These are phyloP conservation scores for Heliopora coerulea DNA, from an alignment of 92 coral and sea anemone genomes.

Conservation along the genomic window DNA sequence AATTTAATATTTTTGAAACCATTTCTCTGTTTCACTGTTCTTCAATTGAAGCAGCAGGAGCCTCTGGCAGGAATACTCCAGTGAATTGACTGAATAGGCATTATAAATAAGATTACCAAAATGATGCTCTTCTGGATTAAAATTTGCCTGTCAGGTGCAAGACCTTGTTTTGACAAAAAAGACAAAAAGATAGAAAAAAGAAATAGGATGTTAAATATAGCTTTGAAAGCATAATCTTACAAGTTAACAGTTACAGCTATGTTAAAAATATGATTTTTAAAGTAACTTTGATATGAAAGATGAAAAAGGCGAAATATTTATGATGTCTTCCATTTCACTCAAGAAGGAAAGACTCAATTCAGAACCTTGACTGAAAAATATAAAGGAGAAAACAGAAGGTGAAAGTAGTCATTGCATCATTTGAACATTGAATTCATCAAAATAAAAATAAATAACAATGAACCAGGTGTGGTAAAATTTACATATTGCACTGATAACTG, in stretches of 20 bases:
- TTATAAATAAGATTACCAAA: slow-evolving; percentile 36
- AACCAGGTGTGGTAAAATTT: no score
- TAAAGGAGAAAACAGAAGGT: slow-evolving; percentile 4
- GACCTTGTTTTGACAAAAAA: slow-evolving; percentile 41
- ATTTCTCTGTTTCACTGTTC: slow-evolving; percentile 22
- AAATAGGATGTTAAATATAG: slow-evolving; percentile 28
- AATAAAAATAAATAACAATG: no score
- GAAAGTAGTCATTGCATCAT: not conserved
- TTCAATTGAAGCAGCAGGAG: not conserved
- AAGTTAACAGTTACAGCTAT: not conserved
- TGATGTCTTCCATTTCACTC: slow-evolving; percentile 9
- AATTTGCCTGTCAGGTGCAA: slow-evolving; percentile 49
- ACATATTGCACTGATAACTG: no score
- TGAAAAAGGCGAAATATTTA: slow-evolving; percentile 3
- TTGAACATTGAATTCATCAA: no score
- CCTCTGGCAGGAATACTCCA: slow-evolving; percentile 4
- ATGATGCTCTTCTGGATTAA: slow-evolving; percentile 42
- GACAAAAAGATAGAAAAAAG: slow-evolving; percentile 26
- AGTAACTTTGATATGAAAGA: not conserved
- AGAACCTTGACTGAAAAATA: slow-evolving; percentile 31
- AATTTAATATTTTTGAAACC: not conserved
- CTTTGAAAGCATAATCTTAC: not conserved
- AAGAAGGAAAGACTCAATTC: slow-evolving; percentile 11
- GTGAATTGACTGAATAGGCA: slow-evolving; percentile 14
- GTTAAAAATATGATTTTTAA: not conserved